Conservation (phyloP, 2,888 invertebrate species). For the Coelinius sp. region DNA sequence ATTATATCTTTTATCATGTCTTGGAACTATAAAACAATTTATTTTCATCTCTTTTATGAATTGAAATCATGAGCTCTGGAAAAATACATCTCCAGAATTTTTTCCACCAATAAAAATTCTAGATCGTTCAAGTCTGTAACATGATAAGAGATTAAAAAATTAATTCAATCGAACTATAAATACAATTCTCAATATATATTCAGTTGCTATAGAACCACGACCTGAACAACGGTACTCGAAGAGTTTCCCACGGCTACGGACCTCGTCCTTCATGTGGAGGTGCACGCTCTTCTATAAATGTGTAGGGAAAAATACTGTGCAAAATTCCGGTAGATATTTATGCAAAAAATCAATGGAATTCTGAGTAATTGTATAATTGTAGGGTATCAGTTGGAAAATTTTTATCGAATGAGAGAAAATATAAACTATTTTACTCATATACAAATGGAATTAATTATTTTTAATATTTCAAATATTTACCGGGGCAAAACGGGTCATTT, state of each 20-base stretch:
- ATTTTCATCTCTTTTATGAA: too few relatives aligned
- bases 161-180: background rate
- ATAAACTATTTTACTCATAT: too few relatives aligned
- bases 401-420: too few relatives aligned
- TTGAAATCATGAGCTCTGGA: conserved; percentile 14
- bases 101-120: too few relatives aligned
- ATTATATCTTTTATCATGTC: too few relatives aligned
- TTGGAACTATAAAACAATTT: too few relatives aligned
- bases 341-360: background rate
- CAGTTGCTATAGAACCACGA: background rate
- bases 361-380: conserved; percentile 6
- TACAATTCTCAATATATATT: background rate
- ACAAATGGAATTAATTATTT: too few relatives aligned
- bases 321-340: conserved; percentile 27
- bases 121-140: too few relatives aligned
- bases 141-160: background rate
- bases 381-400: too few relatives aligned
- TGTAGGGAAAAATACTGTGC: conserved; percentile 27
- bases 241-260: conserved; percentile 37
- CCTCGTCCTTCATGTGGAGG: conserved; percentile 15
- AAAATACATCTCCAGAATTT: too few relatives aligned
- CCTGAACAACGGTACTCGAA: conserved; percentile 13
- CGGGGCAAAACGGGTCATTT: too few relatives aligned
- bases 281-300: conserved; percentile 19
- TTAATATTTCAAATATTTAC: too few relatives aligned